Percentiles rank a stretch among this genome's conserved stretches.
phyloP scores from a whole-genome alignment of 2,888 invertebrate genomes.

The Campoplex capitator region DNA sequence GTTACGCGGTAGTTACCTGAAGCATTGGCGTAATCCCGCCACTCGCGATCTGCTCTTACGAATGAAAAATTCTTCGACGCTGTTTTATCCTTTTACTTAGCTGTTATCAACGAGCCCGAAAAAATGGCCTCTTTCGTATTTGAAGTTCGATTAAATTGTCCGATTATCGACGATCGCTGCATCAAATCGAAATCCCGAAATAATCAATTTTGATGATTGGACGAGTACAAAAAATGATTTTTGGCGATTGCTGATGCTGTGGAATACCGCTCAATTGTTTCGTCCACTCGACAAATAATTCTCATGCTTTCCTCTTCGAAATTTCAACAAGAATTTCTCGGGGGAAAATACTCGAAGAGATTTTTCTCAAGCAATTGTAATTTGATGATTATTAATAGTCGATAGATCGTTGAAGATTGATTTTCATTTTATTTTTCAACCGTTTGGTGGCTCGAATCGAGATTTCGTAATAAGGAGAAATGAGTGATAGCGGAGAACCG shows the following conservation, averaged over 20 bases:
- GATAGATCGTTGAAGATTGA: neutral
- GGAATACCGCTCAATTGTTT: too few relatives aligned
- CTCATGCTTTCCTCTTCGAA: neutral
- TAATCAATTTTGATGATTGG: too few relatives aligned
- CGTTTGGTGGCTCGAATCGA: neutral
- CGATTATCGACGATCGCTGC: too few relatives aligned
- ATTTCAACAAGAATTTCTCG: neutral
- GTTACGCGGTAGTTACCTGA: slow-evolving; percentile 79
- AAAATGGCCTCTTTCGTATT: neutral
- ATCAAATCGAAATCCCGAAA: too few relatives aligned
- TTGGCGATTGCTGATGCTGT: too few relatives aligned
- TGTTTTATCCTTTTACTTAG: neutral
- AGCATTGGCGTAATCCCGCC: slow-evolving; percentile 76
- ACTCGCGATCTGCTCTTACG: neutral
- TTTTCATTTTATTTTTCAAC: neutral
- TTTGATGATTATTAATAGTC: neutral
- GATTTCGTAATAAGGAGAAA: neutral
- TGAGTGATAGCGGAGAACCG: neutral
- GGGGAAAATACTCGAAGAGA: neutral
- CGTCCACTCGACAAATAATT: neutral
- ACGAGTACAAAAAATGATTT: too few relatives aligned
- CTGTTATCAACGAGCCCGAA: neutral
- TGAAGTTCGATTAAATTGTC: too few relatives aligned
- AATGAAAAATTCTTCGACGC: slow-evolving; percentile 12
- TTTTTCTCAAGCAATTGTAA: neutral